Base-by-base conservation (phyloP, 2,888 invertebrate species). In the Coenonympha glycerion region DNA sequence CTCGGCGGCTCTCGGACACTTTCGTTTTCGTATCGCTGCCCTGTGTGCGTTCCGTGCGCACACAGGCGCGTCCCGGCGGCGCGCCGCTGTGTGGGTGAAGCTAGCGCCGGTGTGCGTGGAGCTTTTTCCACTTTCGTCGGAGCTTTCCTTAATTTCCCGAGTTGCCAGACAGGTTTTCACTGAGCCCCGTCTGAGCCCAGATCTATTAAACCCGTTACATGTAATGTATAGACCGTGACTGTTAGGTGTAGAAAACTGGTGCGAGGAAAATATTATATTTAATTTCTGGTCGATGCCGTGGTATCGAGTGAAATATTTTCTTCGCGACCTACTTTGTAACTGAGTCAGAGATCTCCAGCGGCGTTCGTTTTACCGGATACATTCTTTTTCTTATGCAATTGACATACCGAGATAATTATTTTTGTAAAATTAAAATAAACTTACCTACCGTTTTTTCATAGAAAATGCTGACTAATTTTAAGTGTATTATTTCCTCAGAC, bases 41-140 rank as follows among this genome's bases (percentile, higher is more conserved):
- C 58, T 69, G 75, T 73, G 76, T 61, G 64, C 56, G 64, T 60
- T 54, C 45, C 52, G 48, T 13, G 31, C 45, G 49, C 63, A 59
- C 61, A 59, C 59, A 45, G 46, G 9, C 33, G 31, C 28, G 36
- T 9, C 24, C 19, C 41, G 19, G 36, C 40, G 9, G 8, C 1
- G 1, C 26, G n/a, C 46, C 31, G 30, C 33, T 39, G 52, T 50
- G 47, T 44, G 53, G 28, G 53, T 42, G 44, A 16, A 36, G n/a
- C n/a, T n/a, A n/a, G 51, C 19, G 55, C 58, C 61, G 61, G 68
- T 66, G 73, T 65, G 68, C 61, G 56, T 57, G 56, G 63, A 81
- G 80, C 80, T 80, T 83, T 85, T 84, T 81, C 82, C 80, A 83
- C 82, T 86, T 84, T 84, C 83, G 76, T 80, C 71, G 66, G 68